Evolutionary conservation across 2,113 vertebrate species (phyloP).

Genomic region (Anoura caudifer): DNA sequence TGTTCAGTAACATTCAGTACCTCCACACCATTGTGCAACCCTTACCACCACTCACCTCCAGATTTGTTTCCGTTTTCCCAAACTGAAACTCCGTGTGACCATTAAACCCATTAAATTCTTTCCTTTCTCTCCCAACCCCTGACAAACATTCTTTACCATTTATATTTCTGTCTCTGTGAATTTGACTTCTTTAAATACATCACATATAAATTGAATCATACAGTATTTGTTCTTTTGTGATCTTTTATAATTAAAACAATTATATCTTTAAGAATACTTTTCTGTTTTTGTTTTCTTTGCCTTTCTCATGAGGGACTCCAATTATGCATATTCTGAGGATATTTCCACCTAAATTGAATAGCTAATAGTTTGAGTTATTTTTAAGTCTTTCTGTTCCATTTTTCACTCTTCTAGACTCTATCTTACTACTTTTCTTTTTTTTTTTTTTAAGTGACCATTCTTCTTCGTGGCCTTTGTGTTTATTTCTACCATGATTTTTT

Average conservation of each 20-base stretch:
- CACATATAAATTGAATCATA: not conserved
- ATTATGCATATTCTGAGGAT: not conserved
- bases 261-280: not conserved
- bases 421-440: not conserved
- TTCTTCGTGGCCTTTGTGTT: not conserved
- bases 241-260: not conserved
- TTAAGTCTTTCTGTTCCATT: not conserved
- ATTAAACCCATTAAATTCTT: not conserved
- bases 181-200: not conserved
- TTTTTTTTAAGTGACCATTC: not conserved
- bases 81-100: not conserved
- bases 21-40: not conserved
- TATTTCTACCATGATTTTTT: not conserved
- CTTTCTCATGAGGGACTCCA: not conserved
- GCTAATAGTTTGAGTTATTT: not conserved
- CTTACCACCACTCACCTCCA: not conserved
- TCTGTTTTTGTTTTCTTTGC: not conserved
- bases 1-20: not conserved
- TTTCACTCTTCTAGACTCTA: not conserved
- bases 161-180: not conserved
- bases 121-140: not conserved
- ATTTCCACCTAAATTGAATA: not conserved
- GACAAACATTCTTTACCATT: rapidly evolving
- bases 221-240: not conserved
- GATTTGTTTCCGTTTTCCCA: not conserved